Percentiles rank a stretch among this genome's conserved stretches.
These are phyloP conservation scores for Rhinatrema bivittatum DNA, from an alignment of 2,797 vertebrate genomes.

Conservation along the genomic window DNA sequence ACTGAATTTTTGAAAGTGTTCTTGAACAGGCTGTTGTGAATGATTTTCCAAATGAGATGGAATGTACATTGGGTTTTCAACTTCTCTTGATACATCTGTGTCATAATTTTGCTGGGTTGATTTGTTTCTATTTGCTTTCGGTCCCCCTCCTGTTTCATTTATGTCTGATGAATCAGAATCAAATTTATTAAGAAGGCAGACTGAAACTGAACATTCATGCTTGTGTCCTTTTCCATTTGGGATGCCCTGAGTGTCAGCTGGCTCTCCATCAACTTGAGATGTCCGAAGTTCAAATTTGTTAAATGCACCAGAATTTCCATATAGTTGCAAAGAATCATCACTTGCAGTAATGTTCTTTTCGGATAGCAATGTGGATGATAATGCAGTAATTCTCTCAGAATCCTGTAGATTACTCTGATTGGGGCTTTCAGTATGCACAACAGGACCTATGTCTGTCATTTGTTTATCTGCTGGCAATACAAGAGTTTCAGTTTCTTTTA, in stretches of 20 bases:
- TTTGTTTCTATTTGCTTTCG: slow-evolving; percentile 38
- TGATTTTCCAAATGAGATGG: slow-evolving; percentile 40
- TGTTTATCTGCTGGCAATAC: slow-evolving; percentile 30
- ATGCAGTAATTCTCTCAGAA: slow-evolving; percentile 33
- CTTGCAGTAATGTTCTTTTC: slow-evolving; percentile 37
- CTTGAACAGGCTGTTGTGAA: slow-evolving; percentile 37
- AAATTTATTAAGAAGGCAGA: slow-evolving; percentile 31
- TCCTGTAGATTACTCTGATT: slow-evolving; percentile 27
- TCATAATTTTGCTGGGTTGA: slow-evolving; percentile 29
- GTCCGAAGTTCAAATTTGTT: slow-evolving; percentile 37
- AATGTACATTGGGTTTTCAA: slow-evolving; percentile 41
- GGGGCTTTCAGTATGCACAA: slow-evolving; percentile 33
- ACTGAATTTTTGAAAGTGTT: slow-evolving; percentile 47
- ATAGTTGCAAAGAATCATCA: slow-evolving; percentile 28
- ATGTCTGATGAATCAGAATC: slow-evolving; percentile 38
- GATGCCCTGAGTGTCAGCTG: slow-evolving; percentile 24
- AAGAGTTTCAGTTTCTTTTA: slow-evolving; percentile 42
- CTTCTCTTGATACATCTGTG: slow-evolving; percentile 23
- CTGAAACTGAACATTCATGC: slow-evolving; percentile 30
- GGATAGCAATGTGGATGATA: slow-evolving; percentile 1
- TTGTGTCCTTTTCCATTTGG: slow-evolving; percentile 40
- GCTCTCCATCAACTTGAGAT: slow-evolving; percentile 19
- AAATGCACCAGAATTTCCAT: slow-evolving; percentile 2
- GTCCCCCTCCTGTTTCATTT: slow-evolving; percentile 25
- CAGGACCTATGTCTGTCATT: slow-evolving; percentile 22